Conservation (phyloP, 2,888 invertebrate species). For the Oscheius onirici region DNA sequence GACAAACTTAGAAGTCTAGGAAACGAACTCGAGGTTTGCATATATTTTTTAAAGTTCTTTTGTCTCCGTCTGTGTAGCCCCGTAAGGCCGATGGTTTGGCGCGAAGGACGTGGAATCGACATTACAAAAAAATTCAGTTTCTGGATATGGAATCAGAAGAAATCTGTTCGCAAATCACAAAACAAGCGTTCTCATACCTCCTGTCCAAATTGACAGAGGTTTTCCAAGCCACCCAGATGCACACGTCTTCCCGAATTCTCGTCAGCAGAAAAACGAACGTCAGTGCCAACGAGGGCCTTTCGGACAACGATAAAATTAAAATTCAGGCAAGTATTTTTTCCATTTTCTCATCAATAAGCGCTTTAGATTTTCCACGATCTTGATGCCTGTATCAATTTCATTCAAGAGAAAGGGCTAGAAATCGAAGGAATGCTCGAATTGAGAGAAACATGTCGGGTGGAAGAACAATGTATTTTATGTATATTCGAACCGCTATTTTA, state of each 20-base stretch:
- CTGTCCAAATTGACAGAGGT: constrained; percentile 43
- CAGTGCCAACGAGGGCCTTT: constrained; percentile 42
- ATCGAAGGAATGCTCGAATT: constrained; percentile 8
- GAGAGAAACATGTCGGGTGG: constrained; percentile 1
- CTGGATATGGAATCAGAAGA: constrained; percentile 31
- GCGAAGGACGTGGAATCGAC: too few species aligned
- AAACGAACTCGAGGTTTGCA: constrained; percentile 35
- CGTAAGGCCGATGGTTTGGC: too few species aligned
- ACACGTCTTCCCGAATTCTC: constrained; percentile 49
- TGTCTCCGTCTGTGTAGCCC: too few species aligned
- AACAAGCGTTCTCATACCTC: constrained; percentile 31
- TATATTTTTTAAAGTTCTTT: too few species aligned
- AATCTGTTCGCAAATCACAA: constrained; percentile 28
- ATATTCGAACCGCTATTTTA: not conserved
- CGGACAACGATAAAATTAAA: constrained; percentile 68
- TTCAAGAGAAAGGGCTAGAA: not conserved
- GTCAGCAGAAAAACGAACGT: constrained; percentile 24
- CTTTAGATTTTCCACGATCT: constrained; percentile 26
- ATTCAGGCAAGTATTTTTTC: constrained; percentile 44
- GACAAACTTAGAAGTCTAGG: constrained; percentile 32
- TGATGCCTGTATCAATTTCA: not conserved
- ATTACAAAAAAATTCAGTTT: too few species aligned
- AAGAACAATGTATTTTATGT: not conserved
- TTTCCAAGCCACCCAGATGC: constrained; percentile 64
- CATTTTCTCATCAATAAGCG: not conserved